A percentile compares a stretch with the other conserved stretches of the same genome.
phyloP scores from a whole-genome alignment of 2,888 invertebrate species.

The Autographa pulchrina region DNA sequence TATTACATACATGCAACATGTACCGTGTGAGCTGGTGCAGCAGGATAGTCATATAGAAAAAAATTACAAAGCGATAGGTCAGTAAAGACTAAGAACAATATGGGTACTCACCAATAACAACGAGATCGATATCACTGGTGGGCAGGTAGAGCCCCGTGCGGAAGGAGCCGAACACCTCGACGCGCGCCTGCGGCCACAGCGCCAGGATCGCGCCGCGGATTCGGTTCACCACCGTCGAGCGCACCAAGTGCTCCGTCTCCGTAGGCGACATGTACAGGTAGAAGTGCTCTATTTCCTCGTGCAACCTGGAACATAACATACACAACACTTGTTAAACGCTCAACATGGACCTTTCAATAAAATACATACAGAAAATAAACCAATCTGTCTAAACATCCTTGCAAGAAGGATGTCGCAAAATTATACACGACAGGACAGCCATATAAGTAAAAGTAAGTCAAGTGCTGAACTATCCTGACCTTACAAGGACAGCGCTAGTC shows the following conservation, averaged over 20 bases:
- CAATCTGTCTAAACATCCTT: too few relatives aligned
- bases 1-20: too few relatives aligned
- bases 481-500: neutral
- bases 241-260: constrained; percentile 96
- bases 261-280: constrained; percentile 98
- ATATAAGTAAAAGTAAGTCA: neutral
- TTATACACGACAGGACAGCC: too few relatives aligned
- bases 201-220: constrained; percentile 96
- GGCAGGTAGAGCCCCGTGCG: constrained; percentile 99
- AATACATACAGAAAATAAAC: neutral
- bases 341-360: neutral
- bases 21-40: too few relatives aligned
- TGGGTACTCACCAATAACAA: constrained; percentile 89
- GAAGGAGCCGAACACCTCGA: constrained; percentile 99
- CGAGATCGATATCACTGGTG: constrained; percentile 94
- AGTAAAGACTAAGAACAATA: too few relatives aligned
- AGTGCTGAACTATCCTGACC: neutral
- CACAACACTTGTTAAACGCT: neutral
- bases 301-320: constrained; percentile 90
- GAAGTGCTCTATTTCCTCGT: constrained; percentile 99
- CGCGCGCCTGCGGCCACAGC: constrained; percentile 97
- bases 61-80: too few relatives aligned
- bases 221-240: constrained; percentile 96
- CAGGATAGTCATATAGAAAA: too few relatives aligned
- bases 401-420: neutral